These are phyloP conservation scores for Oryzias melastigma DNA, from an alignment of 2,113 vertebrate species.

Conservation along the genomic window DNA sequence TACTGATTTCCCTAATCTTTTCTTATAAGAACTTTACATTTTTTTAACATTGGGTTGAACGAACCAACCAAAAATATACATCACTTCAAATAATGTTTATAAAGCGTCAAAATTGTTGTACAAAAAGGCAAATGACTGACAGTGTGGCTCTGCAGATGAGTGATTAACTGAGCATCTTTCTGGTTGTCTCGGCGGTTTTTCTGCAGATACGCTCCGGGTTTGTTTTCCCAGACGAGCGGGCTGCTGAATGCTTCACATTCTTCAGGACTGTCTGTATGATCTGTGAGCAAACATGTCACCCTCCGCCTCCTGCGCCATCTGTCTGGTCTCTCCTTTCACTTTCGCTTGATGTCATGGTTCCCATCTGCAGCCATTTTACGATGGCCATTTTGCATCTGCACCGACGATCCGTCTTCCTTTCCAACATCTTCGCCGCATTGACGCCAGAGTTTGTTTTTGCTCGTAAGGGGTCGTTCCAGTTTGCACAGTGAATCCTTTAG, in stretches of 20 bases:
- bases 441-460: constrained; percentile 29
- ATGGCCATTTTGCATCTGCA: constrained; percentile 37
- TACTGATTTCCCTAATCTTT: too few relatives aligned
- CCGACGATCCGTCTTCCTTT: constrained; percentile 12
- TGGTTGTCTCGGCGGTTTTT: not conserved
- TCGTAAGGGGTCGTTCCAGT: too few relatives aligned
- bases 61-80: too few relatives aligned
- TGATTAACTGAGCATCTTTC: not conserved
- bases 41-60: too few relatives aligned
- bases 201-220: not conserved
- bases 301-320: constrained; percentile 52
- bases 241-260: constrained; percentile 19
- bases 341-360: constrained; percentile 36
- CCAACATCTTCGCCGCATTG: constrained; percentile 29
- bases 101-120: too few relatives aligned
- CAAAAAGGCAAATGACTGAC: too few relatives aligned
- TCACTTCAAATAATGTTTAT: too few relatives aligned
- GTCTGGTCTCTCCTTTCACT: constrained; percentile 46
- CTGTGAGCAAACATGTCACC: constrained; percentile 33
- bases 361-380: constrained; percentile 36
- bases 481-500: too few relatives aligned
- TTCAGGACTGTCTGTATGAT: constrained; percentile 19
- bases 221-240: constrained; percentile 11
- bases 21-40: too few relatives aligned
- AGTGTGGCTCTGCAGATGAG: not conserved